A percentile compares a stretch with the other conserved stretches of the same genome.
Conservation (phyloP, 2,113 vertebrate genomes). For the Amazona guildingii region DNA sequence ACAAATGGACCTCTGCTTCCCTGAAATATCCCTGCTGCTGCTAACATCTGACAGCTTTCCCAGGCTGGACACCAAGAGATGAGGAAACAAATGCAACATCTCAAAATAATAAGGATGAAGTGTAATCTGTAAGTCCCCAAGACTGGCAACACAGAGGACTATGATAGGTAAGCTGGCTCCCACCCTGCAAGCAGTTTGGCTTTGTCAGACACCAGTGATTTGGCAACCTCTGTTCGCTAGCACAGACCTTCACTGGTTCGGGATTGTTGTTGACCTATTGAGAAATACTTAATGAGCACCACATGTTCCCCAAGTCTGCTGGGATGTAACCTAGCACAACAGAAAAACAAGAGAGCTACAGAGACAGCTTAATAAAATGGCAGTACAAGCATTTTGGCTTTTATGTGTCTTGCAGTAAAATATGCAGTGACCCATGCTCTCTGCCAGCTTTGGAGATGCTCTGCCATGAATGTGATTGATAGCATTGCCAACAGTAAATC, state of each 20-base stretch:
- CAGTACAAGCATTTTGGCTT: neutral
- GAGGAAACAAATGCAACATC: neutral
- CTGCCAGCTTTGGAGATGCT: neutral
- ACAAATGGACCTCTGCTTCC: neutral
- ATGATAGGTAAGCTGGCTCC: neutral
- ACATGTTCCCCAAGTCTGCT: constrained; percentile 29
- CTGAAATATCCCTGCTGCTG: neutral
- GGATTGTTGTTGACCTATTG: constrained; percentile 9
- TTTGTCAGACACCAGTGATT: neutral
- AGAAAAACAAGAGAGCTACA: neutral
- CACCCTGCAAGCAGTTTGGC: neutral
- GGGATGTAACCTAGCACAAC: neutral
- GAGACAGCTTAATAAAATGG: neutral
- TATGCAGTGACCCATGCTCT: neutral
- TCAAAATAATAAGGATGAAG: neutral
- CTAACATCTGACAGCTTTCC: neutral
- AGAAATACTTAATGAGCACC: constrained; percentile 58
- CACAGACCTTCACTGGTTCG: neutral
- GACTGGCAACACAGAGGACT: neutral
- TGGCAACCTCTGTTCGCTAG: neutral
- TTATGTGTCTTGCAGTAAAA: neutral
- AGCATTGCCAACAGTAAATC: neutral
- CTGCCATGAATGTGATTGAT: neutral
- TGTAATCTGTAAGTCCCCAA: neutral
- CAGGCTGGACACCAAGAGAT: neutral